These are phyloP conservation scores for Portevinia maculata DNA, from an alignment of 2,888 invertebrate genomes.

Conservation along the genomic window DNA sequence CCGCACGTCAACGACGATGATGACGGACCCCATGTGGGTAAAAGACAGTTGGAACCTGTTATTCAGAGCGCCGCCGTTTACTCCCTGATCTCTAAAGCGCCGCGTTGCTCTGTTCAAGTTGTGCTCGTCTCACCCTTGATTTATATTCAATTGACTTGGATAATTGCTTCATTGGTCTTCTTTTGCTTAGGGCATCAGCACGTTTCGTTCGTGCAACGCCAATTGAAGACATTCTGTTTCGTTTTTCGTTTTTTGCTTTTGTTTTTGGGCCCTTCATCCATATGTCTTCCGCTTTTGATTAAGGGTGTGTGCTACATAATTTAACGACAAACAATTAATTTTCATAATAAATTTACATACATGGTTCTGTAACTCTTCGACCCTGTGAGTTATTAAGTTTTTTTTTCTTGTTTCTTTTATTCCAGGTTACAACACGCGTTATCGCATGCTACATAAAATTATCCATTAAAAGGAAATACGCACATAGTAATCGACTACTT, in stretches of 20 bases:
- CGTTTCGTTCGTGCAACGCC: slow-evolving; percentile 37
- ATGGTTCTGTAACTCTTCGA: background rate
- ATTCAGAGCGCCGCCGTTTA: slow-evolving; percentile 18
- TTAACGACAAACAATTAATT: slow-evolving; percentile 73
- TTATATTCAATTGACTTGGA: slow-evolving; percentile 71
- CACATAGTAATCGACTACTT: slow-evolving; percentile 20
- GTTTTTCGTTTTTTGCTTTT: background rate
- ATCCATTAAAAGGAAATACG: slow-evolving; percentile 45
- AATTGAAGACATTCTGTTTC: slow-evolving; percentile 29
- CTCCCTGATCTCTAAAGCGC: slow-evolving; percentile 57
- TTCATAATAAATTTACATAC: slow-evolving; percentile 68
- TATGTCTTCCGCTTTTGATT: slow-evolving; percentile 54
- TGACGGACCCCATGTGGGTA: slow-evolving; percentile 64
- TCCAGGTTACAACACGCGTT: slow-evolving; percentile 49
- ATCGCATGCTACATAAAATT: slow-evolving; percentile 66
- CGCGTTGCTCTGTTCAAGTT: slow-evolving; percentile 29
- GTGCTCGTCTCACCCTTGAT: slow-evolving; percentile 56
- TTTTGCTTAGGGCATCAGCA: slow-evolving; percentile 5
- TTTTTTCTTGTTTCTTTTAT: slow-evolving; percentile 22
- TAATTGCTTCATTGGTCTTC: slow-evolving; percentile 67
- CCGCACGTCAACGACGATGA: slow-evolving; percentile 29
- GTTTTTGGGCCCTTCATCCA: slow-evolving; percentile 16
- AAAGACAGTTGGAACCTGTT: slow-evolving; percentile 59
- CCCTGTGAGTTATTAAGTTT: slow-evolving; percentile 29
- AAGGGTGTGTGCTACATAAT: slow-evolving; percentile 70